Evolutionary conservation across 1,140 invertebrate species (phyloP).

Genomic region (Philotrypesis tridentata): DNA sequence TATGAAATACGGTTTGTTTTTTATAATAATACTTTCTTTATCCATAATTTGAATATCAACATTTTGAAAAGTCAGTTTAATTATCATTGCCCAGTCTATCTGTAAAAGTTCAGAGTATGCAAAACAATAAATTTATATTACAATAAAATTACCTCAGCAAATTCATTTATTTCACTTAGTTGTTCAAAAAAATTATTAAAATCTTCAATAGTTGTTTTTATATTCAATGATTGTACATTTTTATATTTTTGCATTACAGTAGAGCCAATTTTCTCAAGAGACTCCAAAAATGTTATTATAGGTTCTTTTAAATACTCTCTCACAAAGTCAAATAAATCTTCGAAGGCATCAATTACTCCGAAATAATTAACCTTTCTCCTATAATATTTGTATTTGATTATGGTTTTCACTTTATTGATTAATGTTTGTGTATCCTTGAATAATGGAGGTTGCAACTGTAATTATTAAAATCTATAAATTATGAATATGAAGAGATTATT

Average conservation of each 20-base stretch:
- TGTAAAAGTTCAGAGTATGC: neutral
- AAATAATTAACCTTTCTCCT: neutral
- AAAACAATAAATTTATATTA: no score
- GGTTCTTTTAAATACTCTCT: neutral
- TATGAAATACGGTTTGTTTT: conserved; percentile 18
- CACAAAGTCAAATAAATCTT: neutral
- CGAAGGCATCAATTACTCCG: neutral
- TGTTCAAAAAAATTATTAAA: conserved; percentile 1
- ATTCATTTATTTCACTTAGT: conserved; percentile 7
- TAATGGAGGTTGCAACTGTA: conserved; percentile 14
- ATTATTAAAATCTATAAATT: neutral
- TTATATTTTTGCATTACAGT: neutral
- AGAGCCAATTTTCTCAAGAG: neutral
- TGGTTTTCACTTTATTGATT: neutral
- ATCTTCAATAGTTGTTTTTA: conserved; percentile 3
- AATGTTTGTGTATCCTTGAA: neutral
- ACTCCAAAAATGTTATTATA: neutral
- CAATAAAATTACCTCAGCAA: neutral
- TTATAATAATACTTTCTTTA: neutral
- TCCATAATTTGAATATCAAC: neutral
- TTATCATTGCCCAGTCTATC: conserved; percentile 1
- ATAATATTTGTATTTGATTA: neutral
- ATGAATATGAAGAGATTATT: neutral
- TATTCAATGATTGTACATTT: neutral
- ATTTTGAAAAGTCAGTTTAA: neutral